A percentile compares a stretch with the other conserved stretches of the same genome.
These are phyloP conservation scores for Drosophila recens DNA, from an alignment of 2,888 invertebrate genomes.

Conservation along the genomic window DNA sequence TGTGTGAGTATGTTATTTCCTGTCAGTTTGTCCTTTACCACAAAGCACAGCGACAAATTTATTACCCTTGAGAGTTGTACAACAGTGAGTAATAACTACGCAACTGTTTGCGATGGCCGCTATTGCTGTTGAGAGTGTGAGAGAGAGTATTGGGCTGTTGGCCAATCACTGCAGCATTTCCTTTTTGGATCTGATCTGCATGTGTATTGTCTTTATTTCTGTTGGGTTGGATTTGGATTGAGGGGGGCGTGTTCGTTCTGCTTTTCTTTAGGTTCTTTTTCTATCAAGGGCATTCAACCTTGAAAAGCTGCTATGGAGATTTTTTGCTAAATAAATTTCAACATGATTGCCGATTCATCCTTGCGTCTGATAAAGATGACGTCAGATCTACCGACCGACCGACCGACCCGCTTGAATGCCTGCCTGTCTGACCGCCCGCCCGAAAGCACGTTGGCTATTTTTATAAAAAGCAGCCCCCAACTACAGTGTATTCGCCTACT, in stretches of 20 bases:
- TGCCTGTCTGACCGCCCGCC: neutral
- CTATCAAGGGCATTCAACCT: constrained; percentile 47
- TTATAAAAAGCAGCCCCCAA: constrained; percentile 33
- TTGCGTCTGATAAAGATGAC: constrained; percentile 41
- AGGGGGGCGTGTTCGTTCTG: constrained; percentile 5
- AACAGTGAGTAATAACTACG: constrained; percentile 21
- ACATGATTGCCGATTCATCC: constrained; percentile 39
- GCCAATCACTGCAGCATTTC: constrained; percentile 28
- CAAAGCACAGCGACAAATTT: constrained; percentile 21
- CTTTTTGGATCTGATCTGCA: constrained; percentile 27
- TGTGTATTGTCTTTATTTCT: constrained; percentile 16
- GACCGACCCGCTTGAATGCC: neutral
- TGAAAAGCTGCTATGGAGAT: constrained; percentile 12
- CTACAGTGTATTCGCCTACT: constrained; percentile 32
- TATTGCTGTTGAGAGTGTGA: constrained; percentile 22
- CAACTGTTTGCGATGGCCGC: constrained; percentile 11
- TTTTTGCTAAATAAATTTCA: constrained; percentile 13
- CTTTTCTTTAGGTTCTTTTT: constrained; percentile 29
- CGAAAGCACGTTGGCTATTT: constrained; percentile 48
- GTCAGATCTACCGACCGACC: constrained; percentile 30
- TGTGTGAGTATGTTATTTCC: constrained; percentile 30
- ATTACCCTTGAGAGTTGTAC: constrained; percentile 18
- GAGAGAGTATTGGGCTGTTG: constrained; percentile 38
- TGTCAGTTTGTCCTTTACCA: constrained; percentile 27
- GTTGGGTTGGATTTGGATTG: constrained; percentile 19